phyloP scores from a whole-genome alignment of 1,140 invertebrate species.

The Drosophila nigromelanica region DNA sequence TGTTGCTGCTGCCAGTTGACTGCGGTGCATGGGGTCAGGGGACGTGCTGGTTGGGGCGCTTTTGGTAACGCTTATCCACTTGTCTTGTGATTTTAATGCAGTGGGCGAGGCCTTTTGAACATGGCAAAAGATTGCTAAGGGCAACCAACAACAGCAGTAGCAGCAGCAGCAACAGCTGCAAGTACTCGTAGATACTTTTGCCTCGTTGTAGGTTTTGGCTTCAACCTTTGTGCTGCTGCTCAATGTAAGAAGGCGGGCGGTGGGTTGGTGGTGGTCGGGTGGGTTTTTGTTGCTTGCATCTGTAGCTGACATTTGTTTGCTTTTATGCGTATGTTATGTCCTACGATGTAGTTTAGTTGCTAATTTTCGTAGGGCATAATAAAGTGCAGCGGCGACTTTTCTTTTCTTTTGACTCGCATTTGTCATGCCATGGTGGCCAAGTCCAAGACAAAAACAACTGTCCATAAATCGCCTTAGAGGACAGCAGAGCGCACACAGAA shows the following conservation, averaged over 20 bases:
- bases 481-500: conserved; percentile 6
- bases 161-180: conserved; percentile 62
- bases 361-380: conserved; percentile 51
- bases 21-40: conserved; percentile 7
- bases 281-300: conserved; percentile 44
- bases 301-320: conserved; percentile 72
- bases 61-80: conserved; percentile 79
- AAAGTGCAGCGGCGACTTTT: conserved; percentile 42
- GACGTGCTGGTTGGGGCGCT: conserved; percentile 35
- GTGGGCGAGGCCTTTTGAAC: conserved; percentile 66
- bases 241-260: neutral
- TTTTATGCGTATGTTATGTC: conserved; percentile 58
- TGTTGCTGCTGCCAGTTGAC: conserved; percentile 66
- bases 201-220: conserved; percentile 61
- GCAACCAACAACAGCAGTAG: conserved; percentile 59
- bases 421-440: conserved; percentile 46
- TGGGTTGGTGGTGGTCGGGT: neutral
- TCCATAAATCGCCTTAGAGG: conserved; percentile 73
- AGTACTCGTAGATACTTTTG: conserved; percentile 52
- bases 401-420: conserved; percentile 23
- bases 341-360: conserved; percentile 39
- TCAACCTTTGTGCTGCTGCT: conserved; percentile 29
- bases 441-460: conserved; percentile 50
- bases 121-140: conserved; percentile 69
- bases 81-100: conserved; percentile 80